Evolutionary conservation across 1,140 invertebrate species (phyloP).

Genomic region (Protaetia brevitarsis): DNA sequence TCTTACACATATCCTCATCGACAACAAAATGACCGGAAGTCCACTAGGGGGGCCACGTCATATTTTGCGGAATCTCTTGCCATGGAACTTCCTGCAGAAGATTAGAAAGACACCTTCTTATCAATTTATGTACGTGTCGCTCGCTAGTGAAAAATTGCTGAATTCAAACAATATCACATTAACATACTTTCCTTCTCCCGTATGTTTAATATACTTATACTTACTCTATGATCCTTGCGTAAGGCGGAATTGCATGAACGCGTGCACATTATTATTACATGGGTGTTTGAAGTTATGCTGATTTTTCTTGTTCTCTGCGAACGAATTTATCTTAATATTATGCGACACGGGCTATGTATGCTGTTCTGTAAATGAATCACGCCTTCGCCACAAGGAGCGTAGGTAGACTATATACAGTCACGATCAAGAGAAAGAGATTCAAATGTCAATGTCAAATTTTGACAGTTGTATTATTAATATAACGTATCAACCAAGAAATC

Average conservation of each 20-base stretch:
- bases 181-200: not conserved
- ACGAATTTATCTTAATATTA: not conserved
- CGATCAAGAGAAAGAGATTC: no score
- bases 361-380: not conserved
- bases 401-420: no score
- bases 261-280: no score
- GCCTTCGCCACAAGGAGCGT: not conserved
- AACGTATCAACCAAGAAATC: no score
- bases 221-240: no score
- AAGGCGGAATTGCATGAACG: not conserved
- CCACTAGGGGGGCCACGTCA: no score
- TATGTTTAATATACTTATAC: not conserved
- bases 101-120: not conserved
- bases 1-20: no score
- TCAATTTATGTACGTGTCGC: not conserved
- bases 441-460: no score
- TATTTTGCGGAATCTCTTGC: no score
- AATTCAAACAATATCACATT: not conserved
- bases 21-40: no score
- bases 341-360: not conserved
- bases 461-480: no score
- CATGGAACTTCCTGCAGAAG: no score
- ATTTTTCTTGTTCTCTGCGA: not conserved
- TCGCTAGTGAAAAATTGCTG: not conserved
- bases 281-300: not conserved